Percentiles rank a stretch among this genome's conserved stretches.
Evolutionary conservation across 1,140 invertebrate genomes (phyloP).

Genomic region (Diabrotica undecimpunctata): DNA sequence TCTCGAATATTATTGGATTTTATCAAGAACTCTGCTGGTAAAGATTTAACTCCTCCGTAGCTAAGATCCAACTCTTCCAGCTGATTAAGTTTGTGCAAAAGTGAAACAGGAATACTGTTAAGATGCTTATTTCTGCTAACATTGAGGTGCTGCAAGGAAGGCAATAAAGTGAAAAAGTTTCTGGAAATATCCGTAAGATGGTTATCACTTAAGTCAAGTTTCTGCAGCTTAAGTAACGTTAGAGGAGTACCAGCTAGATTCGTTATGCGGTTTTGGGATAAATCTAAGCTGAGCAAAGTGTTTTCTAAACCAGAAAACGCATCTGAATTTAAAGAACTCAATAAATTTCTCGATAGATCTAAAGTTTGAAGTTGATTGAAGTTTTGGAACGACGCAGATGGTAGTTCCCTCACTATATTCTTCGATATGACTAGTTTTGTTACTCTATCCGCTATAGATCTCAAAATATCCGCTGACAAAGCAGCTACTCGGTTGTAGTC

Average conservation of each 20-base stretch:
- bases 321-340: conserved; percentile 66
- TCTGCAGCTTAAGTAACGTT: conserved; percentile 60
- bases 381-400: conserved; percentile 71
- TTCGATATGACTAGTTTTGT: conserved; percentile 68
- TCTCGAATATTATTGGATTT: conserved; percentile 62
- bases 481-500: conserved; percentile 86
- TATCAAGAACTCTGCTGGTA: conserved; percentile 67
- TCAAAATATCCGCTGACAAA: conserved; percentile 72
- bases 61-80: conserved; percentile 71
- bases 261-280: conserved; percentile 73
- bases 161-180: conserved; percentile 66
- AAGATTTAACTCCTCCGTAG: conserved; percentile 63
- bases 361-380: conserved; percentile 71
- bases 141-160: conserved; percentile 69
- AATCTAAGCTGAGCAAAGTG: conserved; percentile 66
- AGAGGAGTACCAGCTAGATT: conserved; percentile 62
- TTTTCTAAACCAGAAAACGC: conserved; percentile 73
- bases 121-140: conserved; percentile 73
- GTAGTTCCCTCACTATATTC: conserved; percentile 84
- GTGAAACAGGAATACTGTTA: conserved; percentile 53
- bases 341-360: conserved; percentile 74
- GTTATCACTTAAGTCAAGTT: conserved; percentile 76
- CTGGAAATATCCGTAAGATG: conserved; percentile 65
- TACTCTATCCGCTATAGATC: conserved; percentile 59
- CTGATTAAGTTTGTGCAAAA: conserved; percentile 58